Evolutionary conservation across 1,140 invertebrate genomes (phyloP), one percentile per base, ranked within the genome.

Genomic region (Lepidurus arcticus): DNA sequence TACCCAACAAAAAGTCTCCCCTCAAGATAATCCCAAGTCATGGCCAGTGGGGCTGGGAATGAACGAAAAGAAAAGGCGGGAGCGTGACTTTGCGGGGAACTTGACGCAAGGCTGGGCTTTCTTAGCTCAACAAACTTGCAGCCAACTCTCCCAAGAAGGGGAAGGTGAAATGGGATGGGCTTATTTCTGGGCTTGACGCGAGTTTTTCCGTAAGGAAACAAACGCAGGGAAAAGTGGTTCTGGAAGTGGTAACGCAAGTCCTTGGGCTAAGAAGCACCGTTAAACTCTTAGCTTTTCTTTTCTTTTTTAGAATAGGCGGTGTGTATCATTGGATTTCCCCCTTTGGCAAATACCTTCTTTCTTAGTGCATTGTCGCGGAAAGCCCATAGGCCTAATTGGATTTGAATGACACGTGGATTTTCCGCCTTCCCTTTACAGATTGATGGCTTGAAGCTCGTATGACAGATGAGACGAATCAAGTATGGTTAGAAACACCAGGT

Each of bases 221-320:
- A 65, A 65, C 53, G 21, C 53, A 21, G 53, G 53, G 53, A 65
- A 65, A 65, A 65, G 53, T 65, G 53, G 53, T 65, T 21, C 53
- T 65, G 53, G 53, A 65, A 65, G 53, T 65, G 53, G 53, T 65
- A 65, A 65, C 53, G 16, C 53, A 65, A 65, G 13, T 9, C 13
- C 53, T 16, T 65, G 1, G 13, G 53, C 9, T 7, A 16, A 65
- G n/a, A 65, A 65, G 53, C 53, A 65, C 53, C 53, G 53, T 65
- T 65, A 65, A 65, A 65, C 53, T n/a, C n/a, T 21, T 7, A 65
- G 53, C n/a, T 65, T 65, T 65, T 65, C 16, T 65, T 65, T 65
- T 65, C 53, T 21, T 65, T 65, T 65, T 21, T 16, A 65, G n/a
- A 16, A 34, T 34, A 34, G 34, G 34, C 34, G 34, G 34, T 34